Conservation (phyloP, 2,797 vertebrate genomes). For the Vultur gryphus region DNA sequence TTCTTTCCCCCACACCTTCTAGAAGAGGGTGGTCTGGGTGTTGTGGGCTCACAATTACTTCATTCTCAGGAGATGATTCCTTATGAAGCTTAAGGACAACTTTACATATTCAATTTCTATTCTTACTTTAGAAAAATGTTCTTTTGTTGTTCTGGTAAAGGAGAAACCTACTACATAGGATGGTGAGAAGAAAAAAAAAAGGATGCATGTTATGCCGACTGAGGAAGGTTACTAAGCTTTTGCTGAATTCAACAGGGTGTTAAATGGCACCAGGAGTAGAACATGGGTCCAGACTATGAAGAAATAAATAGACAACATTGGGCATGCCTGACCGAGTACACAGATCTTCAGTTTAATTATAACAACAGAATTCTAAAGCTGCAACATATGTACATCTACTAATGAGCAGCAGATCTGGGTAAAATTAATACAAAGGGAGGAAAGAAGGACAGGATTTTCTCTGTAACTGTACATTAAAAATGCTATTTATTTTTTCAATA, state of each 20-base stretch:
- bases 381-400: background rate
- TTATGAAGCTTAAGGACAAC: background rate
- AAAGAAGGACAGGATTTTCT: background rate
- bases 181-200: background rate
- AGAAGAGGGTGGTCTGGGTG: background rate
- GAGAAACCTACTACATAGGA: background rate
- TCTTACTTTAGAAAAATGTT: constrained; percentile 15
- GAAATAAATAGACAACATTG: background rate
- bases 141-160: background rate
- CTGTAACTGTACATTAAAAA: background rate
- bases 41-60: background rate
- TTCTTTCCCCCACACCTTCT: background rate
- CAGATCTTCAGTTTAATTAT: background rate
- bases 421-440: background rate
- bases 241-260: background rate
- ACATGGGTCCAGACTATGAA: background rate
- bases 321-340: background rate
- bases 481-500: constrained; percentile 1
- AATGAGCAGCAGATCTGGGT: background rate
- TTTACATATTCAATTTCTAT: constrained; percentile 1
- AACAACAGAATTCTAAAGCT: background rate
- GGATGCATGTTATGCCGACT: background rate
- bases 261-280: background rate
- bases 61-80: background rate
- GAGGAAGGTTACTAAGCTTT: background rate